Conservation (phyloP, 2,113 vertebrate genomes). For the Oncorhynchus nerka region DNA sequence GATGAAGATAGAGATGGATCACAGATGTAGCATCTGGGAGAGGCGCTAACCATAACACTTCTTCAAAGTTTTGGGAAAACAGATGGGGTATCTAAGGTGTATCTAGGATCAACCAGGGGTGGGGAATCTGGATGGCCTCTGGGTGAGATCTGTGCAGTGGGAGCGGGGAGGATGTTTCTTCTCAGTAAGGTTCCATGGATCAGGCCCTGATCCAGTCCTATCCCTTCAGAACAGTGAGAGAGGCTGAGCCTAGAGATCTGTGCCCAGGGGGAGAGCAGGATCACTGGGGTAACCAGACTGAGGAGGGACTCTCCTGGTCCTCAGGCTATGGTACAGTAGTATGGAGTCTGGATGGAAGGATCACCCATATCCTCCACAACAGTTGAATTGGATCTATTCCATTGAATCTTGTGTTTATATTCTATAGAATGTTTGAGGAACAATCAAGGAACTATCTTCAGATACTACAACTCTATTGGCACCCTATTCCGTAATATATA, state of each 20-base stretch:
- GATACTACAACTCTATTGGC: no score
- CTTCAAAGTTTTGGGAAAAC: not conserved
- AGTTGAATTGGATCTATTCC: no score
- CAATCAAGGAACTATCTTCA: no score
- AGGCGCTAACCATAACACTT: not conserved
- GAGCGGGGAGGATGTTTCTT: not conserved
- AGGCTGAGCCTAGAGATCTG: not conserved
- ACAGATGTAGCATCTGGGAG: not conserved
- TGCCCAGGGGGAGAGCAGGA: not conserved
- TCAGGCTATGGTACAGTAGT: not conserved
- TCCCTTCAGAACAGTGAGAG: not conserved
- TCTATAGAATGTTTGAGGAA: no score
- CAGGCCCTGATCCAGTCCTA: not conserved
- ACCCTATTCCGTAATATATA: no score
- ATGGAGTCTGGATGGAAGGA: no score
- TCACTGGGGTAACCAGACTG: not conserved
- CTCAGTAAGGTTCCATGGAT: no score
- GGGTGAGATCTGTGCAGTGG: not conserved
- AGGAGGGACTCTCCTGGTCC: not conserved
- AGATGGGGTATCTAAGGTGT: constrained; percentile 1
- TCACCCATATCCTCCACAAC: no score
- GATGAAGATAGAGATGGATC: not conserved
- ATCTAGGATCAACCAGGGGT: not conserved
- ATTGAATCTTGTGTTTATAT: no score
- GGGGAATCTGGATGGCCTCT: not conserved